Conservation (phyloP, 2,113 vertebrate genomes). For the Heptranchias perlo region DNA sequence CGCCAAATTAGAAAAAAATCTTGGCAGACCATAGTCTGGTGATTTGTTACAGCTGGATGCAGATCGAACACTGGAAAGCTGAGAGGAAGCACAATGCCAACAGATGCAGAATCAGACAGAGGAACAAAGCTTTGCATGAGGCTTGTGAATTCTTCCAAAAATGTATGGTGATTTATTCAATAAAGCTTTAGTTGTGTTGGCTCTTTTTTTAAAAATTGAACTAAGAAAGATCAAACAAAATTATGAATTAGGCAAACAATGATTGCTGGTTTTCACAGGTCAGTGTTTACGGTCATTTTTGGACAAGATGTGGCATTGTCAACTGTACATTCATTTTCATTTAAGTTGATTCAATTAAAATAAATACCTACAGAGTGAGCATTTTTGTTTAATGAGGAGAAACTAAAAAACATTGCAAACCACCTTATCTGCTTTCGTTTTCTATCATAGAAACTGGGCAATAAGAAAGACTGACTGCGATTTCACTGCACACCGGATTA, state of each 20-base stretch:
- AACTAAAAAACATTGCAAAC: background rate
- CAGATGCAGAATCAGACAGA: background rate
- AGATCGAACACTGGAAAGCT: background rate
- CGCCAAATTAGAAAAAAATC: background rate
- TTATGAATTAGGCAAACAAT: background rate
- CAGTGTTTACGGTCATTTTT: background rate
- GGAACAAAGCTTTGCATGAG: background rate
- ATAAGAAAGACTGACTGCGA: background rate
- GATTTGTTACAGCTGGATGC: conserved; percentile 31
- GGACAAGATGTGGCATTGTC: background rate
- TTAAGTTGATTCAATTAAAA: background rate
- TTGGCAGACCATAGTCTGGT: background rate
- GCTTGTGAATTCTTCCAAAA: background rate
- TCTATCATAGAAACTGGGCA: background rate
- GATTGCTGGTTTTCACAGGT: background rate
- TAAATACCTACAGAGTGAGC: background rate
- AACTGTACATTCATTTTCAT: background rate
- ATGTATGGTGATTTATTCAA: background rate
- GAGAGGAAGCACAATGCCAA: background rate
- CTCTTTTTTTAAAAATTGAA: background rate
- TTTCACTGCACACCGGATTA: background rate
- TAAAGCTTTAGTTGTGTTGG: background rate
- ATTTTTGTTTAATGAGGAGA: background rate
- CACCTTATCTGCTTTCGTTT: background rate
- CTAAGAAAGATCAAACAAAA: background rate